These are phyloP conservation scores for Tamandua tetradactyla DNA, from an alignment of 2,797 vertebrate species.

Conservation along the genomic window DNA sequence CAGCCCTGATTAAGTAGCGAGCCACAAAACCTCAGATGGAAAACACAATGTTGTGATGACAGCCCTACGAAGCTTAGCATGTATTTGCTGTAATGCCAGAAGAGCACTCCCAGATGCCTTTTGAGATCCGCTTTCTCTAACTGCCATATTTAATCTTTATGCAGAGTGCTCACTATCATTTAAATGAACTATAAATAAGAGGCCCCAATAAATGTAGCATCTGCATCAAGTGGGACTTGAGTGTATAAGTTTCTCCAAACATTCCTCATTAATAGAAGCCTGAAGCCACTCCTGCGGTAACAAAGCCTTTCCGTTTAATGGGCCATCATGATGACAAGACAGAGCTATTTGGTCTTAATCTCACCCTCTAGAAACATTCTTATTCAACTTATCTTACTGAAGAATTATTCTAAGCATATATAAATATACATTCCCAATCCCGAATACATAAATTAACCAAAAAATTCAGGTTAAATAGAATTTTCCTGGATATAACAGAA, in stretches of 20 bases:
- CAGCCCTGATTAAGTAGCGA: background rate
- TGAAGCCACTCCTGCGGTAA: constrained; percentile 31
- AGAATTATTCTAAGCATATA: constrained; percentile 62
- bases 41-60: background rate
- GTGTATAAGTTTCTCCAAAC: constrained; percentile 52
- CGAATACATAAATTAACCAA: constrained; percentile 29
- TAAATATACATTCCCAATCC: background rate
- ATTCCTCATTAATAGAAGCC: constrained; percentile 63
- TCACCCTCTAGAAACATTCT: constrained; percentile 43
- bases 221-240: constrained; percentile 47
- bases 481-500: constrained; percentile 56
- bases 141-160: background rate
- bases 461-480: background rate
- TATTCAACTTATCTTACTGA: constrained; percentile 62
- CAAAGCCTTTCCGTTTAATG: constrained; percentile 56
- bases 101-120: background rate
- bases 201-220: constrained; percentile 43
- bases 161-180: constrained; percentile 53
- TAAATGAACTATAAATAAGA: constrained; percentile 64
- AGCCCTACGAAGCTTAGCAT: fast-evolving
- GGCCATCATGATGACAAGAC: constrained; percentile 43
- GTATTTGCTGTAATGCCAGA: background rate
- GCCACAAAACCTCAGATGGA: background rate
- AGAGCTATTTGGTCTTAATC: constrained; percentile 56
- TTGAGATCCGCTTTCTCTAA: background rate